Base-by-base conservation (phyloP, 2,113 vertebrate species). In the Terrapene triunguis region DNA sequence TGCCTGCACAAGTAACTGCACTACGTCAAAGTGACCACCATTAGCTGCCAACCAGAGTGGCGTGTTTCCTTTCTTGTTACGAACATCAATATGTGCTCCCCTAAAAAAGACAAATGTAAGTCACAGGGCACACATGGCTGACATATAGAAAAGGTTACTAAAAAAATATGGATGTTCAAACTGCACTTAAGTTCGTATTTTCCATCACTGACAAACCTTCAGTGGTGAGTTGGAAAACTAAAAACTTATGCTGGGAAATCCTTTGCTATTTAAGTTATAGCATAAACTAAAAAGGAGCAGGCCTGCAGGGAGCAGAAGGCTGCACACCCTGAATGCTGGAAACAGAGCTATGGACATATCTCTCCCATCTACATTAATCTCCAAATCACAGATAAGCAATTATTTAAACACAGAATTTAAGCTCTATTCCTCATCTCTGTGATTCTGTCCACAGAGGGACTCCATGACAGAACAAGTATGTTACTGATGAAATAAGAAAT, bases 1-100 rank as follows among this genome's bases (percentile, higher is more conserved):
- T 72, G 99, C 99, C 82, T 99, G 99, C 74, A 99, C 99, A 53
- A 99, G 98, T 94, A 99, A 98, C 84, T 99, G 99, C 2, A 99
- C 99, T 95, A 99, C 99, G 10, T 99, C 99, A 86, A 99, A 99
- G 97, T 99, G 99, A 42, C 99, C 99, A 0, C 99, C 99, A 5
- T 99, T 99, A n/a, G 99, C 99, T 89, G 99, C 99, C 93, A 99
- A 94, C 99, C 99, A 99, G 42, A 99, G 98, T 14, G 99, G 99
- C 8, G 99, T 99, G 98, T 99, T 99, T 96, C 99, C 99, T 97
- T 99, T 99, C 98, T 99, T 99, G 98, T 99, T 99, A 55, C 99
- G 99, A 81, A 99, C 99, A 54, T 99, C 99, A 24, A 99, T 99
- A 97, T 99, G 99, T 4, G 99, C 99, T 88, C 99, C 99, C 93